Evolutionary conservation across 2,888 invertebrate genomes (phyloP).

Genomic region (Phengaris alcon): DNA sequence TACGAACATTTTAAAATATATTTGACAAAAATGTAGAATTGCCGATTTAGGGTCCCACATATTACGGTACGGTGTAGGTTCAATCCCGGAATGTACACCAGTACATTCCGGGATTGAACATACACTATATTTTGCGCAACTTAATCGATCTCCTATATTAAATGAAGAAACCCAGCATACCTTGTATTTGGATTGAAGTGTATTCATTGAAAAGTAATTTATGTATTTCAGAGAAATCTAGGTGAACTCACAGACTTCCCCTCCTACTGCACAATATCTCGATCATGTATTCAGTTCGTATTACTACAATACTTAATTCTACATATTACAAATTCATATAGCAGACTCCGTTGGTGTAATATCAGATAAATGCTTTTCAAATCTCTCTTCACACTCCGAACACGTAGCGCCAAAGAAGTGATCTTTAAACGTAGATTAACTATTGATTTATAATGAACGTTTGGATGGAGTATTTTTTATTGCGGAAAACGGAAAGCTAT

Average conservation of each 20-base stretch:
- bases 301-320: neutral
- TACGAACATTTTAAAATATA: no score
- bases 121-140: no score
- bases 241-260: neutral
- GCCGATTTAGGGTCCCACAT: no score
- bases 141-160: no score
- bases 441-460: constrained; percentile 9
- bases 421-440: constrained; percentile 15
- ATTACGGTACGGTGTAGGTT: no score
- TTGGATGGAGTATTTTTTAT: constrained; percentile 26
- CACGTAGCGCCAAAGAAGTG: neutral
- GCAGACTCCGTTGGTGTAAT: neutral
- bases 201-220: neutral
- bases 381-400: neutral
- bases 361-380: constrained; percentile 11
- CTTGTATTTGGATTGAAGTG: no score
- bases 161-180: no score
- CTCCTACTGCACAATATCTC: neutral
- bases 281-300: constrained; percentile 8
- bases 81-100: no score
- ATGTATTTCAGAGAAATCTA: neutral
- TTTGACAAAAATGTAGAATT: no score
- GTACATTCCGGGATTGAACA: no score
- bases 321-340: constrained; percentile 8
- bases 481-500: no score